phyloP scores from a whole-genome alignment of 1,140 invertebrate genomes.

The Chionoecetes opilio region DNA sequence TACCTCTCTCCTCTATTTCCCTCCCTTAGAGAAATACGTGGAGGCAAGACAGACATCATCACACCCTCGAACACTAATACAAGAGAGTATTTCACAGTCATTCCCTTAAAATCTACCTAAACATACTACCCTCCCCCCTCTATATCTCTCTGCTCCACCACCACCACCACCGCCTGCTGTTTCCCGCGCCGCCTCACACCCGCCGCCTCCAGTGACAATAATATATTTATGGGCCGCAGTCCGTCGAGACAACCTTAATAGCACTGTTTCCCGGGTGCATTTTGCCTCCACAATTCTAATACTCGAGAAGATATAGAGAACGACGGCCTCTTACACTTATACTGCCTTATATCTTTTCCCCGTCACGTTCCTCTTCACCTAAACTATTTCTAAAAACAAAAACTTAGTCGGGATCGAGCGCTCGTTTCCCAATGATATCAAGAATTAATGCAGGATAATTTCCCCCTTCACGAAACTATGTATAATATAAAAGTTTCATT shows the following conservation, averaged over 20 bases:
- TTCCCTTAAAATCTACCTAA: background rate
- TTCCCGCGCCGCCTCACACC: background rate
- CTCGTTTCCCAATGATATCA: background rate
- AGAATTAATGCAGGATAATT: constrained; percentile 7
- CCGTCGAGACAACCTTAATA: constrained; percentile 22
- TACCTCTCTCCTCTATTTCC: too few species aligned
- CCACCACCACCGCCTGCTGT: background rate
- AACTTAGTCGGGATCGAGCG: background rate
- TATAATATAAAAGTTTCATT: too few species aligned
- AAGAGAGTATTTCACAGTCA: background rate
- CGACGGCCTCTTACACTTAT: background rate
- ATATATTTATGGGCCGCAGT: constrained; percentile 65
- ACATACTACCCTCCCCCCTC: background rate
- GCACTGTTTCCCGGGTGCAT: constrained; percentile 57
- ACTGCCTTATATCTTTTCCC: background rate
- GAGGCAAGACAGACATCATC: background rate
- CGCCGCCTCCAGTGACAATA: constrained; percentile 57
- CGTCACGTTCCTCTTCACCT: background rate
- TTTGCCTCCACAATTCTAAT: background rate
- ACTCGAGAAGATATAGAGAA: background rate
- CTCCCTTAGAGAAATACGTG: background rate
- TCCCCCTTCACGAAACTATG: too few species aligned
- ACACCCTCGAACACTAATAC: background rate
- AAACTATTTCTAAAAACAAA: background rate
- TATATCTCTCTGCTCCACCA: background rate